phyloP scores from a whole-genome alignment of 1,140 invertebrate species.

The Calephelis virginiensis region DNA sequence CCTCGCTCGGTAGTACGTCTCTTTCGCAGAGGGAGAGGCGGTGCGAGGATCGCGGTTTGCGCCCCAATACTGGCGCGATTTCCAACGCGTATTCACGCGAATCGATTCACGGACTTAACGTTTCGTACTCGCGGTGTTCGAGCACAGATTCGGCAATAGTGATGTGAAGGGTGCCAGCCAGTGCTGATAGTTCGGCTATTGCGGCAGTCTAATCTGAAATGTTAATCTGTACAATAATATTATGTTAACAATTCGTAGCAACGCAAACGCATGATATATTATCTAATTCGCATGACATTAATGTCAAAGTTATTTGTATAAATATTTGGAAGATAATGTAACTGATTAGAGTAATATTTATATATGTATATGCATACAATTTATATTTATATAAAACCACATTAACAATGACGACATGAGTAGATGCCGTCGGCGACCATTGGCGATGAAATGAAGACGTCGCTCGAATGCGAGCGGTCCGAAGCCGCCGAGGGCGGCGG shows the following conservation, averaged over 20 bases:
- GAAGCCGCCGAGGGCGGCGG: conserved; percentile 63
- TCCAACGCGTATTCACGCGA: conserved; percentile 70
- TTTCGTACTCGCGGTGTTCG: conserved; percentile 30
- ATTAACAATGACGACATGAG: conserved; percentile 21
- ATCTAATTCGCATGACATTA: not conserved
- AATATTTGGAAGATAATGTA: conserved; percentile 14
- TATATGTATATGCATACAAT: too few relatives aligned
- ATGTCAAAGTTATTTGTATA: not conserved
- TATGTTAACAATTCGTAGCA: conserved; percentile 4
- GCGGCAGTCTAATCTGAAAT: not conserved
- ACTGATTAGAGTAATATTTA: not conserved
- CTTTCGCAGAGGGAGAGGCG: conserved; percentile 61
- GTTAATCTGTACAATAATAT: not conserved
- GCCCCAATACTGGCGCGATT: conserved; percentile 70
- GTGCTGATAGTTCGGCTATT: not conserved
- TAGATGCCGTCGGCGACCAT: conserved; percentile 27
- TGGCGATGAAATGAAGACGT: conserved; percentile 74
- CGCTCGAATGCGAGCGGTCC: conserved; percentile 70
- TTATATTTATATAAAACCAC: not conserved
- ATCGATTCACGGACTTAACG: conserved; percentile 55
- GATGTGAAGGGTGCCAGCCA: conserved; percentile 27
- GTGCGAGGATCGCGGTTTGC: conserved; percentile 48
- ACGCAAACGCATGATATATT: not conserved
- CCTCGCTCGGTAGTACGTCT: conserved; percentile 68
- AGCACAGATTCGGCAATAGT: conserved; percentile 16